phyloP scores from a whole-genome alignment of 1,140 invertebrate species.

The Antheraea pernyi region DNA sequence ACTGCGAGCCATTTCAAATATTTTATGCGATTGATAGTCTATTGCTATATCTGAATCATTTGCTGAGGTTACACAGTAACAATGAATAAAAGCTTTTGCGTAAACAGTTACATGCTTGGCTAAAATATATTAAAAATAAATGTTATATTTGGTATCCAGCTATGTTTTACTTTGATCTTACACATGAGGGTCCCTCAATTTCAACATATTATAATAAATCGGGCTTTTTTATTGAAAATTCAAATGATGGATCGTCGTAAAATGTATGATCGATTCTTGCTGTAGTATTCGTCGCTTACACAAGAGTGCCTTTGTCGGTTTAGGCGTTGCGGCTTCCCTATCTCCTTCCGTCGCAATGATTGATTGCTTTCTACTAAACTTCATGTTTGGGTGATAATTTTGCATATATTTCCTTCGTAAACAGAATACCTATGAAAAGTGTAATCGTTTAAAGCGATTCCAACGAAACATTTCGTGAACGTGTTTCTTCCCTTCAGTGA shows the following conservation, averaged over 20 bases:
- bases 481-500: too few species aligned
- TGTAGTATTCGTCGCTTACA: conserved; percentile 71
- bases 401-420: conserved; percentile 76
- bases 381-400: conserved; percentile 78
- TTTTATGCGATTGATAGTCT: too few species aligned
- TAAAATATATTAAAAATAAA: too few species aligned
- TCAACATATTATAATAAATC: background rate
- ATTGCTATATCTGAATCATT: too few species aligned
- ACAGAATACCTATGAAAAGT: conserved; percentile 76
- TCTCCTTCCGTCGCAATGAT: conserved; percentile 66
- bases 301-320: conserved; percentile 66
- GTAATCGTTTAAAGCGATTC: conserved; percentile 57
- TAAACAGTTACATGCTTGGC: too few species aligned
- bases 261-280: conserved; percentile 77
- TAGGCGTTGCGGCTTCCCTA: conserved; percentile 62
- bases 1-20: too few species aligned
- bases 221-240: conserved; percentile 62
- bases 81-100: too few species aligned
- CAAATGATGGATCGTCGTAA: conserved; percentile 70
- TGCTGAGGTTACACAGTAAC: too few species aligned
- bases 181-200: background rate
- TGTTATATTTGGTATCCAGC: background rate
- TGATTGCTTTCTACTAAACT: conserved; percentile 70
- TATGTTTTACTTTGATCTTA: background rate
- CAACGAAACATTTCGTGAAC: too few species aligned